Evolutionary conservation across 1,140 invertebrate species (phyloP), one percentile per base, ranked within the genome.

Genomic region (Conus betulinus): DNA sequence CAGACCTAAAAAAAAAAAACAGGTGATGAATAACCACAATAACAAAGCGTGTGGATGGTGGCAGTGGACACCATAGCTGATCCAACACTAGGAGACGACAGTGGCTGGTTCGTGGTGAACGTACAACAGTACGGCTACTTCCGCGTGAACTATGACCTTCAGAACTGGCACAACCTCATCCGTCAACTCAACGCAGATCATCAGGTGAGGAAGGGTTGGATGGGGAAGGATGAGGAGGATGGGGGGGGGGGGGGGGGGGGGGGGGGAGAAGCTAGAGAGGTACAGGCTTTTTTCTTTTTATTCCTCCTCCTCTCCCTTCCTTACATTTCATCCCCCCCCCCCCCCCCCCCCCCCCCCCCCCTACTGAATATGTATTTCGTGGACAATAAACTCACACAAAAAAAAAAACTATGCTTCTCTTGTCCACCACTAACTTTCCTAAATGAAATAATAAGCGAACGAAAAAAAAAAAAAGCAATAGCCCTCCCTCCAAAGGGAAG

Each of bases 111-210:
- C 71, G 23, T 93, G 5, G 91, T 90, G 53, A 96, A 95, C 89
- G 92, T 96, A 27, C 93, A 95, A 86, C 97, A 98, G 94, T 97
- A 97, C 51, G 98, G 98, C 4, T 98, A 98, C 93, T 98, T 98
- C 94, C 96, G 98, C 52, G 97, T 98, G 0, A 97, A 97, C 87
- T 98, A 98, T 94, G 97, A 98, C 76, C 96, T 96, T 4, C 96
- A 97, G 1, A 94, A 94, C 88, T 94, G 93, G 93, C 51, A 90
- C 51, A 85, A 87, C 6, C 87, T 94, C 39, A 92, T 91, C 71
- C 79, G 85, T 17, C 93, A 94, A 74, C 88, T 93, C 20, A 95
- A 96, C 60, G 96, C 95, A 0, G 97, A 98, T 94, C 97, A 97
- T 88, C 96, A 95, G 82, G 93, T 93, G 90, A 88, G 79, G 25